Base-by-base conservation (phyloP, 1,140 invertebrate species). In the Artemia franciscana region DNA sequence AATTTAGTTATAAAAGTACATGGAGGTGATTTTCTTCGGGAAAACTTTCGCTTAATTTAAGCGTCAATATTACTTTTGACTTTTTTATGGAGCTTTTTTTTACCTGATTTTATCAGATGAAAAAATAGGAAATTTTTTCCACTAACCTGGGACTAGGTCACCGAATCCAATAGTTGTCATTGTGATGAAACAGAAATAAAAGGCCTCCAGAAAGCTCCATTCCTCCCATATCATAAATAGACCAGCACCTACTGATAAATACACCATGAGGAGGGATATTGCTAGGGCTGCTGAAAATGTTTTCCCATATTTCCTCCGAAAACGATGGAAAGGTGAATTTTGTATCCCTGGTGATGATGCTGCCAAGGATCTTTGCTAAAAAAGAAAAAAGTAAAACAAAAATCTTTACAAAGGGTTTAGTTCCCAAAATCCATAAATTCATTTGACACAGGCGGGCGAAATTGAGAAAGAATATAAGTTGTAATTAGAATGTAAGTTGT, bases 131-230 rank as follows among this genome's bases (percentile, higher is more conserved):
- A 62, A 60, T 58, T 30, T 58, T 26, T 25, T 51, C 60, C 60
- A 77, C 78, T 81, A 77, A 86, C 88, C 85, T 68, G 88, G 90
- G 51, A 91, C 88, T 23, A 91, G 77, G 75, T 93, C 89, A 26
- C 89, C 89, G 68, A 94, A 91, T 18, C 90, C 90, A 66, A 92
- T 91, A 0, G 90, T 93, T 0, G 89, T 91, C 86, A 93, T 90
- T 0, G 90, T 92, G 58, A 93, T 87, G 69, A 93, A 93, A 69
- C 88, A 91, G 68, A 92, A 93, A 73, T 93, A 93, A 71, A 91
- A 92, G 18, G 87, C 86, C 67, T 93, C 88, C 67, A 91, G 89
- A 73, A 91, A 92, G 2, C 78, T 81, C 90, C 90, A 93, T 57
- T 88, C 84, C 69, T 89, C 86, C 82, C 84, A 86, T 62, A 83